These are phyloP conservation scores for Sesamia nonagrioides DNA, from an alignment of 1,140 invertebrate genomes.

Conservation along the genomic window DNA sequence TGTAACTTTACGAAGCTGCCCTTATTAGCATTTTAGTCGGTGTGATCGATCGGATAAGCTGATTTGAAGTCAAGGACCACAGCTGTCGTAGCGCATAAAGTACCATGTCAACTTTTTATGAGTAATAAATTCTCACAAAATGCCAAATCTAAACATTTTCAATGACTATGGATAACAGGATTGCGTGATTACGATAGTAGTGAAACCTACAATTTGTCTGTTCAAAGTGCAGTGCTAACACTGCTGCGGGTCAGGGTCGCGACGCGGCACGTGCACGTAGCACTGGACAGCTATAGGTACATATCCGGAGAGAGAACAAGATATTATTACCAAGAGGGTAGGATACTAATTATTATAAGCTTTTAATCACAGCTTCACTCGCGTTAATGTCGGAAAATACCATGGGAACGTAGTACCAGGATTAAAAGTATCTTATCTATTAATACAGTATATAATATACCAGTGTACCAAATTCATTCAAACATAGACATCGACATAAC, in stretches of 20 bases:
- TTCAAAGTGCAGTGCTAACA: conserved; percentile 19
- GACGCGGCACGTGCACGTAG: not conserved
- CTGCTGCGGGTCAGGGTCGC: conserved; percentile 7
- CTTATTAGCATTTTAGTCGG: too few species aligned
- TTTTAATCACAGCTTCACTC: too few species aligned
- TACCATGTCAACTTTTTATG: not conserved
- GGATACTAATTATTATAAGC: not conserved
- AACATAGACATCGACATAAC: too few species aligned
- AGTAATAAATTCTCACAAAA: not conserved
- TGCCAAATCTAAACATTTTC: not conserved
- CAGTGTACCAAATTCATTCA: too few species aligned
- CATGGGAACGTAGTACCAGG: too few species aligned
- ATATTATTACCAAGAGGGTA: not conserved
- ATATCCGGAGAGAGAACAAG: too few species aligned
- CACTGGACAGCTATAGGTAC: not conserved
- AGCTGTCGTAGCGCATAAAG: too few species aligned
- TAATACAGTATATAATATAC: too few species aligned
- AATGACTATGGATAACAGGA: conserved; percentile 7
- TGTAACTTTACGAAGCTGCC: too few species aligned
- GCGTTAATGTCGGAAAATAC: too few species aligned
- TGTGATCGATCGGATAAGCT: not conserved
- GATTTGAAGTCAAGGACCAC: not conserved
- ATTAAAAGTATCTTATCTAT: too few species aligned
- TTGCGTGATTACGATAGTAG: conserved; percentile 10
- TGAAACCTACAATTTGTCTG: conserved; percentile 22